Evolutionary conservation across 2,888 invertebrate genomes (phyloP).

Genomic region (Drosophila heteroneura): DNA sequence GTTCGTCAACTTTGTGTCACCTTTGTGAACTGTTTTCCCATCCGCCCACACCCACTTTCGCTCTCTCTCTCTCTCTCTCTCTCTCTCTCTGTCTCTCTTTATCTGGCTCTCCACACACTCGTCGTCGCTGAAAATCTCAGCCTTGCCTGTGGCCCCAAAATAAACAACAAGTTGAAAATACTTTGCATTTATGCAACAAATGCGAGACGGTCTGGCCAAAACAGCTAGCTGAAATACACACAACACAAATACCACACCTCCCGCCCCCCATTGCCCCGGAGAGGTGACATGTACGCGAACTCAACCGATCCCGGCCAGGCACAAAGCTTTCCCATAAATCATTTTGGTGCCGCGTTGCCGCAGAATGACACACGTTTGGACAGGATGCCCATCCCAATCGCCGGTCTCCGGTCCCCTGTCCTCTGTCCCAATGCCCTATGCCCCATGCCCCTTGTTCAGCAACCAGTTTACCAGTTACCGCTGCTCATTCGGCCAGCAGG

Average conservation of each 20-base stretch:
- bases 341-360: slow-evolving; percentile 75
- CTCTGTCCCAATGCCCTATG: not conserved
- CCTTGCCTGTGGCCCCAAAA: slow-evolving; percentile 41
- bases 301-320: slow-evolving; percentile 30
- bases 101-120: not conserved
- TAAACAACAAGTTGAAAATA: slow-evolving; percentile 68
- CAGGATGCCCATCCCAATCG: slow-evolving; percentile 18
- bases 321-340: slow-evolving; percentile 67
- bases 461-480: slow-evolving; percentile 12
- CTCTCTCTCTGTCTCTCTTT: not conserved
- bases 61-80: not conserved
- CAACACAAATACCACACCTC: not conserved
- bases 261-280: not conserved
- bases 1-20: slow-evolving; percentile 56
- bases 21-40: slow-evolving; percentile 32
- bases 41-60: not conserved
- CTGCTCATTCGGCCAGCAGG: slow-evolving; percentile 51
- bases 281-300: slow-evolving; percentile 12
- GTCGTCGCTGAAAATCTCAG: slow-evolving; percentile 45
- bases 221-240: slow-evolving; percentile 1
- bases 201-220: slow-evolving; percentile 46
- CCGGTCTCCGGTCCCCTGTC: not conserved
- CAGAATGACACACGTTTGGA: slow-evolving; percentile 75
- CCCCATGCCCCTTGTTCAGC: slow-evolving; percentile 1
- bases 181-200: slow-evolving; percentile 71